Conservation (phyloP, 1,140 invertebrate species). For the Melanaphis sacchari region DNA sequence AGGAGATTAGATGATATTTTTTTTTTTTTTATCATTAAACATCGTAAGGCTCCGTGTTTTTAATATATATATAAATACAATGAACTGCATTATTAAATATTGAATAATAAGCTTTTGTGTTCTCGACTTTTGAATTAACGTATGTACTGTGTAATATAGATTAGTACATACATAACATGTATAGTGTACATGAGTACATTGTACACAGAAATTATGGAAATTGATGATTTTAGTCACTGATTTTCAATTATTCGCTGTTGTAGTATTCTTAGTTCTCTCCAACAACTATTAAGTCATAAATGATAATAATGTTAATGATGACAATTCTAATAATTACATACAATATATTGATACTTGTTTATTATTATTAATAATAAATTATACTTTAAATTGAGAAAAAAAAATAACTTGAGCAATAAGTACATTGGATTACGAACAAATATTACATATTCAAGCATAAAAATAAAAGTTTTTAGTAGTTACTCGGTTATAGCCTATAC, state of each 20-base stretch:
- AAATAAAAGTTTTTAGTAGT: not conserved
- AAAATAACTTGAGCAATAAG: too few relatives aligned
- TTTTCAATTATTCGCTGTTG: not conserved
- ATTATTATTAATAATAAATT: too few relatives aligned
- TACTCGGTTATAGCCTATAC: not conserved
- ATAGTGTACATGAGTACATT: too few relatives aligned
- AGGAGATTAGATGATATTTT: too few relatives aligned
- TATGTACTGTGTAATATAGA: not conserved
- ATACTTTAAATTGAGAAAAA: too few relatives aligned
- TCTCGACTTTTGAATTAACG: not conserved
- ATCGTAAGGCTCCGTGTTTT: not conserved
- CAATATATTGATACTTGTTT: too few relatives aligned
- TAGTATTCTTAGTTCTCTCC: not conserved
- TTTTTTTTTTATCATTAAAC: not conserved
- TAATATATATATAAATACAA: not conserved
- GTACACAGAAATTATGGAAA: not conserved
- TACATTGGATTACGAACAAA: too few relatives aligned
- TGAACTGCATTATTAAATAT: not conserved
- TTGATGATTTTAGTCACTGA: not conserved
- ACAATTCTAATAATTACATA: too few relatives aligned
- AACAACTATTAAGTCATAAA: not conserved
- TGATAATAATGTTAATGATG: not conserved
- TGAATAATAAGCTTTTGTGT: not conserved
- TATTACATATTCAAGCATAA: too few relatives aligned
- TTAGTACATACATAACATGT: not conserved